Base-by-base conservation (phyloP, 2,113 vertebrate species). In the Phoenicopterus ruber region DNA sequence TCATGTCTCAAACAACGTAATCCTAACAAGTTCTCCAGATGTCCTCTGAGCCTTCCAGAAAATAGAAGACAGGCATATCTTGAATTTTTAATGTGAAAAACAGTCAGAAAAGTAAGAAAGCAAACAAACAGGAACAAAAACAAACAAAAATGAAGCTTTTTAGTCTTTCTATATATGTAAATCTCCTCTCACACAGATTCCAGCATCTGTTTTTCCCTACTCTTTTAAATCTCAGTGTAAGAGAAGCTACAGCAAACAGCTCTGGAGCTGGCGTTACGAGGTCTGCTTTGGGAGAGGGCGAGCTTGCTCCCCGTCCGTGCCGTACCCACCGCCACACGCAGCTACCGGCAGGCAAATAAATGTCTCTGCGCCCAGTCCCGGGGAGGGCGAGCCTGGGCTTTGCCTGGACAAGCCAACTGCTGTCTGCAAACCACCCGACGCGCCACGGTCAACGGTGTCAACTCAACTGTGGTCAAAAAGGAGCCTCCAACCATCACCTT, bases 21-120 rank as follows among this genome's bases (percentile, higher is more conserved):
- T 86, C 89, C 95, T 96, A 97, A 91, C 78, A 96, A 94, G 93
- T 94, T 97, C 94, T 97, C 95, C 91, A 95, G 96, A 95, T 97
- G 97, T 96, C 96, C 96, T 97, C 95, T 3, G 93, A 97, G 95
- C 93, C 84, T 96, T 76, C 78, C 78, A 82, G 86, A 94, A 90
- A 91, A 93, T 2, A 87, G 78, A 86, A 91, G 82, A 94, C 82
- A 97, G 96, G 66, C 84, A 91, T 58, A 95, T 72, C 90, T 87
- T 97, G 96, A 96, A 97, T 96, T 94, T 97, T 95, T 97, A 95
- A 97, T 97, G 94, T 9, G 87, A 87, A 94, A 85, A 96, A 54
- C 89, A 94, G 63, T 44, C 74, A 2, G 58, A 92, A 92, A 94
- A 96, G 94, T 91, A 90, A 76, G 74, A 86, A 94, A 96, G 90